These are phyloP conservation scores for Cylindroiulus punctatus DNA, from an alignment of 2,888 invertebrate genomes.

Conservation along the genomic window DNA sequence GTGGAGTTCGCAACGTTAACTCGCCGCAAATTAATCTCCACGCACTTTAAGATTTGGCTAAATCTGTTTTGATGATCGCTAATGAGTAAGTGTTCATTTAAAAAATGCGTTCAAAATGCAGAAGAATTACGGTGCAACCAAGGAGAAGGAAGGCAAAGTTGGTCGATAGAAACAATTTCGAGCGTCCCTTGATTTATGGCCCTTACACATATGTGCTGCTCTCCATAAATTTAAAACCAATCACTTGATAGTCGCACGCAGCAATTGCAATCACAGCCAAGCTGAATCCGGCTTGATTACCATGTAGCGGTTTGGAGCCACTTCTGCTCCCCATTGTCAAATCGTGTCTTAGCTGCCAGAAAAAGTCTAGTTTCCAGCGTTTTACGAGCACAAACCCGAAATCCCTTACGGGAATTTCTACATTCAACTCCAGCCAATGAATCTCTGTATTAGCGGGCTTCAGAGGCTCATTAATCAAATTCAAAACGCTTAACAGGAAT, in stretches of 20 bases:
- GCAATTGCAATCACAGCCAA: not conserved
- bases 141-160: not conserved
- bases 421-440: constrained; percentile 15
- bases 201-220: not conserved
- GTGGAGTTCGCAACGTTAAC: not conserved
- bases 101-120: not conserved
- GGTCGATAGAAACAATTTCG: constrained; percentile 27
- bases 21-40: constrained; percentile 24
- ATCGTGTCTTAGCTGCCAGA: not conserved
- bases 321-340: not conserved
- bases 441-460: constrained; percentile 34
- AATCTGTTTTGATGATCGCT: constrained; percentile 39
- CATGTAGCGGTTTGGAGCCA: constrained; percentile 20
- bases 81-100: not conserved
- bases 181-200: constrained; percentile 15
- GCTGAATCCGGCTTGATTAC: not conserved
- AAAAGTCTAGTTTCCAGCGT: not conserved
- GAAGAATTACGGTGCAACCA: not conserved
- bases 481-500: not conserved
- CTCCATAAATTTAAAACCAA: constrained; percentile 31
- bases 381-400: not conserved
- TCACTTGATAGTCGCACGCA: constrained; percentile 7
- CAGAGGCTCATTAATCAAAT: constrained; percentile 17
- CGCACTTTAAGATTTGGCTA: constrained; percentile 12
- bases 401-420: not conserved